Conservation (phyloP, 2,113 vertebrate species). For the Peromyscus leucopus region DNA sequence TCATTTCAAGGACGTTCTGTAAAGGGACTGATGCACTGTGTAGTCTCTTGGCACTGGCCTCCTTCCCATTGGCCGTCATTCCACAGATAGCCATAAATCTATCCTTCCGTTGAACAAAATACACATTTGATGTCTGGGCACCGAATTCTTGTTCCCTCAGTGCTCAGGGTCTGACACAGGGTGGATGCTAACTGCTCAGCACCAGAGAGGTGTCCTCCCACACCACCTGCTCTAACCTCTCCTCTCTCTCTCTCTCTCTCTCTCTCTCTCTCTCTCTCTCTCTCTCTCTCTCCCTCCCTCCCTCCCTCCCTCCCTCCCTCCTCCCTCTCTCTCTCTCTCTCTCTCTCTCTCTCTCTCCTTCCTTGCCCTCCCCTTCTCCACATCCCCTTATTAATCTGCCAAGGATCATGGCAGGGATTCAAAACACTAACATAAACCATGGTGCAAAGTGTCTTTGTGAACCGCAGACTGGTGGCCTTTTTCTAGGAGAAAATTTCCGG, state of each 20-base stretch:
- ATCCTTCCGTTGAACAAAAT: neutral
- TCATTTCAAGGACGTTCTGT: conserved; percentile 33
- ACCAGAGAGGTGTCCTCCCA: neutral
- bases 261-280: too few relatives aligned
- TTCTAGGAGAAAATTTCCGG: neutral
- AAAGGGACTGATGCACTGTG: neutral
- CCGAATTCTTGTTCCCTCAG: neutral
- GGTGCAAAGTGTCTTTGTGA: neutral
- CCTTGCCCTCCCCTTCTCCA: neutral
- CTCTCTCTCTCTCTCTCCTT: neutral
- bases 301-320: neutral
- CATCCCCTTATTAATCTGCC: neutral
- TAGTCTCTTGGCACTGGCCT: neutral
- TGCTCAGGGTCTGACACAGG: neutral
- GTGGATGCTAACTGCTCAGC: neutral
- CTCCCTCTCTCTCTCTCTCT: neutral
- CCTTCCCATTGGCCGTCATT: conserved; percentile 13
- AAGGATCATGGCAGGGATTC: neutral
- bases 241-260: neutral
- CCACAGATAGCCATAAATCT: neutral
- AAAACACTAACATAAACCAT: neutral
- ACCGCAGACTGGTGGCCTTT: neutral
- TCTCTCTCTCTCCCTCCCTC: neutral
- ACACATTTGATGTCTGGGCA: neutral
- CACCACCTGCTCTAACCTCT: neutral